phyloP scores from a whole-genome alignment of 2,888 invertebrate species.

The Cheilosia scutellata region DNA sequence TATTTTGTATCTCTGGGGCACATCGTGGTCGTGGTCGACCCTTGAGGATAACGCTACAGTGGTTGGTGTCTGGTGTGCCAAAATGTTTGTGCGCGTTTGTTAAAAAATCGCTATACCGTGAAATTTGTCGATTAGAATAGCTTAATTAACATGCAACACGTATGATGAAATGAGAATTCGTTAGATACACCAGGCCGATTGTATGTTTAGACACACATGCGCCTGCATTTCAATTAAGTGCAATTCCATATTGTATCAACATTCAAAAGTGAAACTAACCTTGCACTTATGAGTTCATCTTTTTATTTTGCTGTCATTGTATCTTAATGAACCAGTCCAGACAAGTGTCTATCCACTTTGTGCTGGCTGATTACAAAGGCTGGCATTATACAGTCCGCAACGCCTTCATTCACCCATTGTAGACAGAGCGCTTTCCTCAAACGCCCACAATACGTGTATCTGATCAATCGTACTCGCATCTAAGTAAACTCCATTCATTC shows the following conservation, averaged over 20 bases:
- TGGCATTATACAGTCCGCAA: not conserved
- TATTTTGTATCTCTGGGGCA: not conserved
- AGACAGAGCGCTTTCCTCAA: not conserved
- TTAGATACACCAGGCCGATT: not conserved
- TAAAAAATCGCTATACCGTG: slow-evolving; percentile 50
- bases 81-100: slow-evolving; percentile 48
- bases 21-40: slow-evolving; percentile 6
- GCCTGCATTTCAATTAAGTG: not conserved
- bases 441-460: not conserved
- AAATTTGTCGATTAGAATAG: slow-evolving; percentile 65
- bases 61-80: slow-evolving; percentile 32
- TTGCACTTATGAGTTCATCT: slow-evolving; percentile 3
- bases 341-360: slow-evolving; percentile 32
- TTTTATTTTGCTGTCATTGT: slow-evolving; percentile 3
- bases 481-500: slow-evolving; percentile 15
- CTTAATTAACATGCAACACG: slow-evolving; percentile 53
- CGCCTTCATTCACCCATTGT: not conserved
- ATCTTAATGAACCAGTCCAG: slow-evolving; percentile 15
- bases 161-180: slow-evolving; percentile 20
- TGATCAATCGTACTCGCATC: slow-evolving; percentile 1
- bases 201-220: not conserved
- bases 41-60: slow-evolving; percentile 13
- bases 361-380: slow-evolving; percentile 8
- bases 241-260: not conserved
- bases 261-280: not conserved